Conservation (phyloP, 1,140 invertebrate species). For the Andricus grossulariae region DNA sequence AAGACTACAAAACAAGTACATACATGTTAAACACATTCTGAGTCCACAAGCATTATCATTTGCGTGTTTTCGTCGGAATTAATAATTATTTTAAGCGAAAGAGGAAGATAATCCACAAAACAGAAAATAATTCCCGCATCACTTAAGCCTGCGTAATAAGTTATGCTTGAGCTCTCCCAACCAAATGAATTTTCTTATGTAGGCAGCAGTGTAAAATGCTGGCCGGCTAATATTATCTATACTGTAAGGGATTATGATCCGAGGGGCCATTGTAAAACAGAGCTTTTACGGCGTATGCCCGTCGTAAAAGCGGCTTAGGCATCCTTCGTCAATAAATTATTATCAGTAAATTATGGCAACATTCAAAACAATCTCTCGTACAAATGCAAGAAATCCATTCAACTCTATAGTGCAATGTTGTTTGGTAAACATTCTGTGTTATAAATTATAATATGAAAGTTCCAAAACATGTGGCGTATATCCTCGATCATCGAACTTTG, state of each 20-base stretch:
- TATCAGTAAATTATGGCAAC: slow-evolving; percentile 1
- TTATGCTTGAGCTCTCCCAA: slow-evolving; percentile 13
- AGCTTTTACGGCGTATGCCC: slow-evolving; percentile 13
- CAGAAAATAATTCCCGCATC: slow-evolving; percentile 25
- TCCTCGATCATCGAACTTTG: no score
- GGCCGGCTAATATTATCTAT: slow-evolving; percentile 22
- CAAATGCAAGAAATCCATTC: slow-evolving; percentile 1
- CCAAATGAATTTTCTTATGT: slow-evolving; percentile 27
- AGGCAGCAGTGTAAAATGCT: slow-evolving; percentile 25
- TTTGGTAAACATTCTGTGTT: no score
- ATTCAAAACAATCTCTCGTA: neutral
- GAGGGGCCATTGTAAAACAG: slow-evolving; percentile 23
- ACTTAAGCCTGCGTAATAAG: slow-evolving; percentile 30
- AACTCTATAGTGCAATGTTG: neutral
- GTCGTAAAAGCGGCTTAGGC: slow-evolving; percentile 29
- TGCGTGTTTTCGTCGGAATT: neutral
- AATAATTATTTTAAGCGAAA: slow-evolving; percentile 26
- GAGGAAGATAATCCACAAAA: slow-evolving; percentile 15
- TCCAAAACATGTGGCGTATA: no score
- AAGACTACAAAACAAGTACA: neutral
- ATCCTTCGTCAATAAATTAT: slow-evolving; percentile 30
- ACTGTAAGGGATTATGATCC: slow-evolving; percentile 24
- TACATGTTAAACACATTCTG: neutral
- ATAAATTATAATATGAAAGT: no score
- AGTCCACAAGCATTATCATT: slow-evolving; percentile 1